A percentile compares a stretch with the other conserved stretches of the same genome.
Conservation (phyloP, 2,888 invertebrate species). For the Hartigia nigra region DNA sequence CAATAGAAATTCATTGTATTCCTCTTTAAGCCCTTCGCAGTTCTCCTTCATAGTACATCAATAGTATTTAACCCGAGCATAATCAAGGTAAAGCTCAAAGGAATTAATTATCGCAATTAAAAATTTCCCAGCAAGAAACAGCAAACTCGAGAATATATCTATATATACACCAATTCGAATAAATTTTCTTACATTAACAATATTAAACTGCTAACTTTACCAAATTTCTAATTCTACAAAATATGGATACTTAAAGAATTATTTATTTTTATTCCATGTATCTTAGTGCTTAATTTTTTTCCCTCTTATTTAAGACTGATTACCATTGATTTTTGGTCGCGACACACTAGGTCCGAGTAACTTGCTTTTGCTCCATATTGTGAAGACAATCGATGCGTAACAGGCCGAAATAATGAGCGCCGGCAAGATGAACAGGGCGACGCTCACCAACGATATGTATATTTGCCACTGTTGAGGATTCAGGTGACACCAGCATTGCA, state of each 20-base stretch:
- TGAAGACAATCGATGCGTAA: slow-evolving; percentile 67
- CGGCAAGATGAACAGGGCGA: slow-evolving; percentile 66
- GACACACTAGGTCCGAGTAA: slow-evolving; percentile 43
- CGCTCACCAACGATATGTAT: slow-evolving; percentile 65
- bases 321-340: slow-evolving; percentile 20
- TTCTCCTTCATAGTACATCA: too few species aligned
- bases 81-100: too few species aligned
- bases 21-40: too few species aligned
- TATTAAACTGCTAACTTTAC: neutral
- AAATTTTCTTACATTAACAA: neutral
- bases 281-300: neutral
- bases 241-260: neutral
- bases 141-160: neutral
- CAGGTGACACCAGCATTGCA: slow-evolving; percentile 65
- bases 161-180: too few species aligned
- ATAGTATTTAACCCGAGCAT: too few species aligned
- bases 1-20: neutral
- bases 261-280: neutral
- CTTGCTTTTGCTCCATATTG: slow-evolving; percentile 67
- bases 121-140: too few species aligned
- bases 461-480: slow-evolving; percentile 62
- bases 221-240: neutral
- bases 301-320: neutral
- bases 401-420: slow-evolving; percentile 68
- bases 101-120: too few species aligned